phyloP scores from a whole-genome alignment of 2,888 invertebrate genomes.

The Heteromyza rotundicornis region DNA sequence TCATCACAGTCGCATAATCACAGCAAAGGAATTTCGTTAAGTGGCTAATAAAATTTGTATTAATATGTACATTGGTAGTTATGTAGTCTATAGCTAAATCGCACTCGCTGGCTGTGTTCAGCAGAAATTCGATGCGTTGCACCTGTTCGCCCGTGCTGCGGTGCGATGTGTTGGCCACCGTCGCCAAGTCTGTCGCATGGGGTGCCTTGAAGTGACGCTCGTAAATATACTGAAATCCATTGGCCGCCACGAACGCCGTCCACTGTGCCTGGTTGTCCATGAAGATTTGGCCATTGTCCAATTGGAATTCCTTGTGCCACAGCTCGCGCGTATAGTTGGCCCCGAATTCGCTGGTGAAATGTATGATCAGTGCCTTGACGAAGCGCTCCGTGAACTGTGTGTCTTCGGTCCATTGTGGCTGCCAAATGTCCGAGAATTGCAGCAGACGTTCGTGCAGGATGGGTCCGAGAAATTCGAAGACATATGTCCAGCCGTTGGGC shows the following conservation, averaged over 20 bases:
- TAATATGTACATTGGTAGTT: conserved; percentile 57
- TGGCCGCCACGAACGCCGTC: conserved; percentile 41
- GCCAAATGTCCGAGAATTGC: conserved; percentile 50
- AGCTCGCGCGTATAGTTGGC: conserved; percentile 49
- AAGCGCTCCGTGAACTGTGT: conserved; percentile 43
- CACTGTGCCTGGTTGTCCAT: conserved; percentile 41
- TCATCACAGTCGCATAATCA: conserved; percentile 52
- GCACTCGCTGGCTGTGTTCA: conserved; percentile 41
- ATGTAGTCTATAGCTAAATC: conserved; percentile 59
- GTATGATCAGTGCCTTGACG: conserved; percentile 45
- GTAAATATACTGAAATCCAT: conserved; percentile 47
- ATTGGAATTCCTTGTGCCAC: conserved; percentile 50
- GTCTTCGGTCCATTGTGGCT: conserved; percentile 45
- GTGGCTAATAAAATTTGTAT: conserved; percentile 48
- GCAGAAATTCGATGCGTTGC: conserved; percentile 48
- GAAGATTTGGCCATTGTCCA: conserved; percentile 49
- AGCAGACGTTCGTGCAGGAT: conserved; percentile 48
- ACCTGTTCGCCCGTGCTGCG: conserved; percentile 44
- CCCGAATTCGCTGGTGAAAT: conserved; percentile 56
- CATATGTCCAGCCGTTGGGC: conserved; percentile 53
- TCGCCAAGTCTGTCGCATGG: conserved; percentile 8
- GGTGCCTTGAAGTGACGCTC: conserved; percentile 38
- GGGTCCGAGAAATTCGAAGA: conserved; percentile 56
- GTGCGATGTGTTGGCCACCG: conserved; percentile 15
- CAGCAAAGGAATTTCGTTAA: conserved; percentile 57